Evolutionary conservation across 2,113 vertebrate genomes (phyloP).

Genomic region (Thunnus thynnus): DNA sequence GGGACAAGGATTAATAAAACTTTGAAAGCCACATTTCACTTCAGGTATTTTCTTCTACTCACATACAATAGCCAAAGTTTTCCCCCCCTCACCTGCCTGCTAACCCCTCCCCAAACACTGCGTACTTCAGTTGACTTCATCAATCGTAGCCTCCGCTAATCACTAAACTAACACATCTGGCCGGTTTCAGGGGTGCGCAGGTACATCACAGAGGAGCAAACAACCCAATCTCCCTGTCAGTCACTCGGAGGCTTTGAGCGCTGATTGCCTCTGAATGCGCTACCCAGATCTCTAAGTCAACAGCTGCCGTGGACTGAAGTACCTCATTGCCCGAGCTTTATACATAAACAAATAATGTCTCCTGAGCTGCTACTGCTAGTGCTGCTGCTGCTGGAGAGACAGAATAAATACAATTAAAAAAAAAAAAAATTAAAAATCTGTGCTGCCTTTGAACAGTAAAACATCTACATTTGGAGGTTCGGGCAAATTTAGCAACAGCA

Average conservation of each 20-base stretch:
- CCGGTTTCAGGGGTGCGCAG: background rate
- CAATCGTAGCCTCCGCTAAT: conserved; percentile 26
- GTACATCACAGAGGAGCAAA: conserved; percentile 46
- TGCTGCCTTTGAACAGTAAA: conserved; percentile 27
- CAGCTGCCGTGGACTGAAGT: conserved; percentile 55
- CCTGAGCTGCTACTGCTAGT: background rate
- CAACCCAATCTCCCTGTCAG: conserved; percentile 24
- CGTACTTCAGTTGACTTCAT: conserved; percentile 20
- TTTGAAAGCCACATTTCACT: conserved; percentile 10
- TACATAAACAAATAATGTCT: conserved; percentile 55
- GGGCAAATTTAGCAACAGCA: conserved; percentile 44
- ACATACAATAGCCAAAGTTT: conserved; percentile 8
- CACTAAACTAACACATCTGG: conserved; percentile 64
- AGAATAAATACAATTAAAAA: background rate
- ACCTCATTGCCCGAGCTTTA: conserved; percentile 42
- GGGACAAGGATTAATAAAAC: background rate
- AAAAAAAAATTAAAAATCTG: conserved; percentile 16
- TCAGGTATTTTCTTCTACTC: background rate
- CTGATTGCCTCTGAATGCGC: conserved; percentile 44
- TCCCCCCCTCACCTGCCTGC: conserved; percentile 26
- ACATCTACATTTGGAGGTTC: conserved; percentile 25
- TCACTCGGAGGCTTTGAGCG: conserved; percentile 47
- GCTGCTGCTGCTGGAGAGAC: conserved; percentile 7
- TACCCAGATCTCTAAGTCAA: conserved; percentile 53
- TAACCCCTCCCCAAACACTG: conserved; percentile 17